Evolutionary conservation across 2,113 vertebrate genomes (phyloP).

Genomic region (Neoarius graeffei): DNA sequence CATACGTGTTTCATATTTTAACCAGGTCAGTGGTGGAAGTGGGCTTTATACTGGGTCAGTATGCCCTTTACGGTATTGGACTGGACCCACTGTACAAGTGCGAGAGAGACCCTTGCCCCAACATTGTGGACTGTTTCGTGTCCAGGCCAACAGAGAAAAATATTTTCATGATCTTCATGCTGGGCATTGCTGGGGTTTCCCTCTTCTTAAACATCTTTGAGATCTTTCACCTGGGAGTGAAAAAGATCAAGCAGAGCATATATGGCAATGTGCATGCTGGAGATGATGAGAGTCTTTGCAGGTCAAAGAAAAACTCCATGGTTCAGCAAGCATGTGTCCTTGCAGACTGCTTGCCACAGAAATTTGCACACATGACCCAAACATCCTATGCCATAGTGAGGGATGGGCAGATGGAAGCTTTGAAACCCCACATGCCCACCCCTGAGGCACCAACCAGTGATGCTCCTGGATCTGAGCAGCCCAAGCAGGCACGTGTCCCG

Average conservation of each 20-base stretch:
- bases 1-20: slow-evolving; percentile 91
- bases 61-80: slow-evolving; percentile 87
- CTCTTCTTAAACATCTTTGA: slow-evolving; percentile 88
- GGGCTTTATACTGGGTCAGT: slow-evolving; percentile 90
- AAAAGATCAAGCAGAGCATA: slow-evolving; percentile 82
- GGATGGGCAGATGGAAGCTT: slow-evolving; percentile 60
- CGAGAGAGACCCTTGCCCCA: slow-evolving; percentile 84
- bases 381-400: slow-evolving; percentile 59
- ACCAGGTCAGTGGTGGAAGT: slow-evolving; percentile 89
- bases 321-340: slow-evolving; percentile 72
- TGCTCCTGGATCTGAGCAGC: slow-evolving; percentile 53
- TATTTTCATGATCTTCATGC: slow-evolving; percentile 95
- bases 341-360: slow-evolving; percentile 72
- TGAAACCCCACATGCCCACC: slow-evolving; percentile 47
- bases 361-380: slow-evolving; percentile 68
- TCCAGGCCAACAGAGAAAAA: slow-evolving; percentile 95
- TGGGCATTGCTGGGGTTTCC: slow-evolving; percentile 87
- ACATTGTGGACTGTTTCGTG: slow-evolving; percentile 92
- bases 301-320: slow-evolving; percentile 81
- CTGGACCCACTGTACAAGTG: slow-evolving; percentile 89
- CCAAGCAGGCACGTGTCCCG: slow-evolving; percentile 34
- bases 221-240: slow-evolving; percentile 87
- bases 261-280: slow-evolving; percentile 63
- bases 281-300: slow-evolving; percentile 74
- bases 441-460: slow-evolving; percentile 41